These are phyloP conservation scores for Clarias pachynema DNA, from an alignment of 2,797 vertebrate genomes.

Conservation along the genomic window DNA sequence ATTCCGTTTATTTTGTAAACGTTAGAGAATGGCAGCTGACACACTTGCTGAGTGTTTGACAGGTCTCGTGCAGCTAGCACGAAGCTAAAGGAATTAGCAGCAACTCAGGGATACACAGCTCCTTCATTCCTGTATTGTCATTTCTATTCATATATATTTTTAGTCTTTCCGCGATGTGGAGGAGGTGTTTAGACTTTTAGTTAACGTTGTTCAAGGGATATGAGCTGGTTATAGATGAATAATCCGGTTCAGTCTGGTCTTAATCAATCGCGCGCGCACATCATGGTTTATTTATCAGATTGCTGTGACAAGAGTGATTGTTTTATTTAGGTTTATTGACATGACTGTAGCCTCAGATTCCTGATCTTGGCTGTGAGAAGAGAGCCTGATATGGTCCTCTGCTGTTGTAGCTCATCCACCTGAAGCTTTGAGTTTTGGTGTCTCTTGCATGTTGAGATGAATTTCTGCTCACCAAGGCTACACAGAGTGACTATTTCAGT, in stretches of 20 bases:
- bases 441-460: neutral
- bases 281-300: neutral
- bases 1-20: neutral
- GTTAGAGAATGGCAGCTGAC: neutral
- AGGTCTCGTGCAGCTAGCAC: neutral
- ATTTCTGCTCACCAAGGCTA: neutral
- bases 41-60: neutral
- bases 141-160: neutral
- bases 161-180: neutral
- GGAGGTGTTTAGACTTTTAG: neutral
- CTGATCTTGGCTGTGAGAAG: neutral
- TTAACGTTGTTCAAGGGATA: neutral
- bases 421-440: neutral
- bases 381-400: neutral
- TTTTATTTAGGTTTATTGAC: neutral
- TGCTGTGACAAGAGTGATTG: neutral
- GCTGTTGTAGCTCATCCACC: neutral
- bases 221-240: neutral
- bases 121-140: neutral
- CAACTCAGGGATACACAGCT: neutral
- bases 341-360: neutral
- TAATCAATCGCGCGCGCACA: neutral
- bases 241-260: neutral
- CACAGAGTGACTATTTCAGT: neutral
- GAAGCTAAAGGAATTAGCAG: neutral